Evolutionary conservation across 2,113 vertebrate genomes (phyloP).

Genomic region (Rhynchopsitta pachyrhyncha): DNA sequence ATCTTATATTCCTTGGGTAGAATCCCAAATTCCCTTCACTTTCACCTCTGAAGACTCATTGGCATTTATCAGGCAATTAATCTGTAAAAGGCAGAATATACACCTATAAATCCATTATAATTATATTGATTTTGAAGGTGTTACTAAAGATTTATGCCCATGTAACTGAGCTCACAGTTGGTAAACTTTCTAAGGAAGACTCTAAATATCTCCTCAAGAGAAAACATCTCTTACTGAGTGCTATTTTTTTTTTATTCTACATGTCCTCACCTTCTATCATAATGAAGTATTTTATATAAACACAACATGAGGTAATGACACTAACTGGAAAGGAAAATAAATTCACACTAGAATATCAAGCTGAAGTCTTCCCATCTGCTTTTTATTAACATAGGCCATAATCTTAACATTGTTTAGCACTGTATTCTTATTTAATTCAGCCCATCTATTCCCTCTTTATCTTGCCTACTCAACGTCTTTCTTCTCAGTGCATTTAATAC

Average conservation of each 20-base stretch:
- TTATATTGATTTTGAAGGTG: not conserved
- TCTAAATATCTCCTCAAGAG: constrained; percentile 1
- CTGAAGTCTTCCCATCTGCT: constrained; percentile 5
- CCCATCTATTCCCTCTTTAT: not conserved
- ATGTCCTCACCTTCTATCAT: constrained; percentile 14
- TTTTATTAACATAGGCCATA: constrained; percentile 10
- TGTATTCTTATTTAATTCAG: not conserved
- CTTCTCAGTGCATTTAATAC: not conserved
- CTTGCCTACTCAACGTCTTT: not conserved
- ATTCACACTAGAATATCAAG: not conserved
- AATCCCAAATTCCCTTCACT: constrained; percentile 17
- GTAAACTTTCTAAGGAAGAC: constrained; percentile 27
- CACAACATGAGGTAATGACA: constrained; percentile 27
- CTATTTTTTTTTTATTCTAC: not conserved
- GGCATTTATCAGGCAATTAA: constrained; percentile 39
- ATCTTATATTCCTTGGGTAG: constrained; percentile 39
- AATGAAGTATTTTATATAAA: constrained; percentile 34
- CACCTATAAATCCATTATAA: constrained; percentile 38
- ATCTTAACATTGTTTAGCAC: not conserved
- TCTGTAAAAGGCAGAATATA: constrained; percentile 1
- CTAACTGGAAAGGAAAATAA: constrained; percentile 29
- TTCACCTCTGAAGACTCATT: constrained; percentile 14
- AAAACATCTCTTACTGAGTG: not conserved
- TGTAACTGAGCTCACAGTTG: not conserved
- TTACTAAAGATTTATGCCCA: constrained; percentile 30